Percentiles rank a stretch among this genome's conserved stretches.
phyloP scores from a whole-genome alignment of 2,888 invertebrate genomes.

The Ametastegia equiseti region DNA sequence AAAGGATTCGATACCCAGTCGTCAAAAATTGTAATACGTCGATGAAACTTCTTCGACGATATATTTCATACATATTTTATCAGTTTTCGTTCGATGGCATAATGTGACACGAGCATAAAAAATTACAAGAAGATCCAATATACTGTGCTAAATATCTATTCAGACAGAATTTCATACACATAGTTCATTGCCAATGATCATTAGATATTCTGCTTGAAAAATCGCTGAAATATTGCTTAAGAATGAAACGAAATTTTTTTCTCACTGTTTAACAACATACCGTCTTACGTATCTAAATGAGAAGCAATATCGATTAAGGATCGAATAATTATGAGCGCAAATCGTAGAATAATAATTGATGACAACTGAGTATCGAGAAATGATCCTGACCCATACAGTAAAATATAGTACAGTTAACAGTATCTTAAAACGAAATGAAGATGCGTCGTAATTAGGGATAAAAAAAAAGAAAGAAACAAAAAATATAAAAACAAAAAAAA shows the following conservation, averaged over 20 bases:
- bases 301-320: not conserved
- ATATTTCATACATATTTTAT: not conserved
- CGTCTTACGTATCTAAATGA: not conserved
- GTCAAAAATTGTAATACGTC: not conserved
- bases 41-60: not conserved
- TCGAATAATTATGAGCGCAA: not conserved
- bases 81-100: not conserved
- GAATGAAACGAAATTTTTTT: not conserved
- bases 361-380: slow-evolving; percentile 18
- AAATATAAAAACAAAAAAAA: not conserved
- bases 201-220: not conserved
- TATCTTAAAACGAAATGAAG: slow-evolving; percentile 18
- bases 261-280: not conserved
- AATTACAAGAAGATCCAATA: not conserved
- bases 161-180: not conserved
- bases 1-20: slow-evolving; percentile 9
- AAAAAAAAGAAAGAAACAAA: not conserved
- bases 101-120: not conserved
- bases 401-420: slow-evolving; percentile 9
- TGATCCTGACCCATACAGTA: slow-evolving; percentile 13
- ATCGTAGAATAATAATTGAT: not conserved
- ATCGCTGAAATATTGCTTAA: not conserved
- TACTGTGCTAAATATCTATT: no score
- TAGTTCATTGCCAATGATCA: no score
- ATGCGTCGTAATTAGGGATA: slow-evolving; percentile 10